These are phyloP conservation scores for Dendropsophus ebraccatus DNA, from an alignment of 2,113 vertebrate species.

Conservation along the genomic window DNA sequence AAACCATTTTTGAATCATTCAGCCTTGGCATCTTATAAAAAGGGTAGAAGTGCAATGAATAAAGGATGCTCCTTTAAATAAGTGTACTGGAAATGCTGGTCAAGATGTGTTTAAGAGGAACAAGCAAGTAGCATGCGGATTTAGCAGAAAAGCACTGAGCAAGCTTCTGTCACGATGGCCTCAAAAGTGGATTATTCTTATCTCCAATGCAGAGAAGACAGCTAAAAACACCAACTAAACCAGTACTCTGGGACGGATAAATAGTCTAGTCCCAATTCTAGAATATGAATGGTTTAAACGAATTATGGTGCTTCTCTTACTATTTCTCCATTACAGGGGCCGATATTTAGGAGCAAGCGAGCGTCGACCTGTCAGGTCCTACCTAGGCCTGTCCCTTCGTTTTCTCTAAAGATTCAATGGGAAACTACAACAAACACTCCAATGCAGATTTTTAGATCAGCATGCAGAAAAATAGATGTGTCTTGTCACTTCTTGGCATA, in stretches of 20 bases:
- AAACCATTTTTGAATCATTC: neutral
- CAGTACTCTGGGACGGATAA: neutral
- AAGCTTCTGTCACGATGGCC: conserved; percentile 7
- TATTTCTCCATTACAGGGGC: no score
- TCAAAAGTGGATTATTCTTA: conserved; percentile 25
- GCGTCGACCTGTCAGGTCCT: no score
- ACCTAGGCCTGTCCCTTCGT: no score
- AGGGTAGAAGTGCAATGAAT: neutral
- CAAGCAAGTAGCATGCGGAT: neutral
- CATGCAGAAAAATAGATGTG: no score
- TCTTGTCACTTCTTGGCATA: no score
- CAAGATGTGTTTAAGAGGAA: conserved; percentile 14
- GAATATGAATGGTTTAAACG: neutral
- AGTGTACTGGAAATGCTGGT: conserved; percentile 7
- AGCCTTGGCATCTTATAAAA: neutral
- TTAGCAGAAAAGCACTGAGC: neutral
- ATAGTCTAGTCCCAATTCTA: conserved; percentile 7
- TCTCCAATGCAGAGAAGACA: conserved; percentile 10
- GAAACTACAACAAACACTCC: no score
- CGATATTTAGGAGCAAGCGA: no score
- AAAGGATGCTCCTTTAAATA: conserved; percentile 4
- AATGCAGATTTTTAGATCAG: no score
- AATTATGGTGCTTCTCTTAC: neutral
- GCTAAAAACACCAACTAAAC: conserved; percentile 3
- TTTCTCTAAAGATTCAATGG: no score